phyloP scores from a whole-genome alignment of 2,888 invertebrate species.

The Bimastos eiseni region DNA sequence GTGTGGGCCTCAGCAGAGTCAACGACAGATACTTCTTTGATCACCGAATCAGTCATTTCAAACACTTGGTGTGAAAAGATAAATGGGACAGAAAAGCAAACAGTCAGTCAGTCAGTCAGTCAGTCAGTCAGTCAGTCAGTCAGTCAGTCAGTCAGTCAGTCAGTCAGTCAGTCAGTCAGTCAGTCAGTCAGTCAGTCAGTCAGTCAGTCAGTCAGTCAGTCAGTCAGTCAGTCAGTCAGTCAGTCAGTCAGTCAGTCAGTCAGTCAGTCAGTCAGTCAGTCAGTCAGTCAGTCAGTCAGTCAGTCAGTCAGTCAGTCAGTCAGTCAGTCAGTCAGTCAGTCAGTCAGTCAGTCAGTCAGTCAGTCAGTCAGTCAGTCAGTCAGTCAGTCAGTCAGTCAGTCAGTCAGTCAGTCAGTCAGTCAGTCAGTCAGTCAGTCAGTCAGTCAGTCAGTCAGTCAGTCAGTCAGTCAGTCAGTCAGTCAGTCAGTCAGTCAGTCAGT shows the following conservation, averaged over 20 bases:
- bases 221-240: background rate
- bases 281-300: background rate
- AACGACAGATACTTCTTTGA: background rate
- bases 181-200: background rate
- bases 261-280: background rate
- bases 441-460: background rate
- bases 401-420: background rate
- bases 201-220: background rate
- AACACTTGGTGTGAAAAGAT: background rate
- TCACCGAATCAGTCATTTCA: background rate
- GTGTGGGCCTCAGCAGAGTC: background rate
- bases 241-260: background rate
- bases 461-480: too few relatives aligned
- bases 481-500: too few relatives aligned
- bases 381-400: background rate
- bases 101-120: background rate
- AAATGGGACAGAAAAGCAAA: background rate
- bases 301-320: too few relatives aligned
- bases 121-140: background rate
- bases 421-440: background rate
- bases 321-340: too few relatives aligned
- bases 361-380: background rate
- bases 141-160: background rate
- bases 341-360: too few relatives aligned
- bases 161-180: background rate